Conservation (phyloP, 2,888 invertebrate species). For the Limnephilus lunatus region DNA sequence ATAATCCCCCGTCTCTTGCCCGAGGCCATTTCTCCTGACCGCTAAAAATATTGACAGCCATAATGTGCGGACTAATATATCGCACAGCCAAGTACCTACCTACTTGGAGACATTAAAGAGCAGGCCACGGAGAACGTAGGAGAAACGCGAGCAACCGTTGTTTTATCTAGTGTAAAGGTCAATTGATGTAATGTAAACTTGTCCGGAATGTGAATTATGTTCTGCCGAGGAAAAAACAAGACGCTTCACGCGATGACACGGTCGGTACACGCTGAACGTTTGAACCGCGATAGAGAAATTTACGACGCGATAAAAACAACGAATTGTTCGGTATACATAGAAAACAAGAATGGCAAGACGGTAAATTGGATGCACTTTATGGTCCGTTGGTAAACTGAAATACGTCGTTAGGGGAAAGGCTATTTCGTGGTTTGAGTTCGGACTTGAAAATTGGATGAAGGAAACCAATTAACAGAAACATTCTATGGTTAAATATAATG, state of each 20-base stretch:
- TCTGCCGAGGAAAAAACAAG: not conserved
- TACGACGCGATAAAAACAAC: not conserved
- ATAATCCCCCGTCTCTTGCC: slow-evolving; percentile 2
- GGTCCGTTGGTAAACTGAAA: not conserved
- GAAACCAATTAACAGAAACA: not conserved
- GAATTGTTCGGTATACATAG: not conserved
- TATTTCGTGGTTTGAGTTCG: not conserved
- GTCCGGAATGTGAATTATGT: not conserved
- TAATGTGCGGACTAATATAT: not conserved
- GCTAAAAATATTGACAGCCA: slow-evolving; percentile 2
- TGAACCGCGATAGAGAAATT: slow-evolving; percentile 14
- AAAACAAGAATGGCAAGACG: not conserved
- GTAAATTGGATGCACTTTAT: not conserved
- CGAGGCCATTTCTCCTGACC: not conserved
- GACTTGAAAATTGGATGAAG: not conserved
- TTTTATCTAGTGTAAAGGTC: slow-evolving; percentile 32
- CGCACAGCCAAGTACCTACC: not conserved
- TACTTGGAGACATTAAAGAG: not conserved
- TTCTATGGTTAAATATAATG: not conserved
- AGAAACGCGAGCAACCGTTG: slow-evolving; percentile 30
- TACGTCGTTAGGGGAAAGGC: not conserved
- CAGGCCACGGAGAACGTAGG: not conserved
- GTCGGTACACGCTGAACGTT: not conserved
- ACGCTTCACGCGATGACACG: slow-evolving; percentile 3
- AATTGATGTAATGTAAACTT: slow-evolving; percentile 30